Evolutionary conservation across 2,113 vertebrate genomes (phyloP).

Genomic region (Chinchilla lanigera): DNA sequence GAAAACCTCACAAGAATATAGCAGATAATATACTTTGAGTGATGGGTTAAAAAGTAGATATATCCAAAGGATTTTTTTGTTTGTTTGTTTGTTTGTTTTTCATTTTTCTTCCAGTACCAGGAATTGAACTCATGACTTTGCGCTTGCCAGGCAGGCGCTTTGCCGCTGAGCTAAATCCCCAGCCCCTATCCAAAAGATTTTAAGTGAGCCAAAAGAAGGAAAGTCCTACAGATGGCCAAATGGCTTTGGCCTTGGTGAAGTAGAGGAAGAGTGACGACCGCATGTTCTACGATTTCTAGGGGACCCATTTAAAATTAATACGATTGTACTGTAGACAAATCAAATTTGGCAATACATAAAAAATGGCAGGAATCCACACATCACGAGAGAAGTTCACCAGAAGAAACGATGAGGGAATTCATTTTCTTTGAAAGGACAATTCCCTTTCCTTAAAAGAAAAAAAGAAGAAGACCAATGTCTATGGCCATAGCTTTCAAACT

Average conservation of each 20-base stretch:
- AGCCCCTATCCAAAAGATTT: constrained; percentile 21
- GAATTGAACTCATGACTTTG: no score
- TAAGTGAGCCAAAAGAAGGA: constrained; percentile 56
- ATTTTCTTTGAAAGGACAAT: constrained; percentile 40
- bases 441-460: constrained; percentile 9
- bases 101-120: no score
- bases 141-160: no score
- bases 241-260: constrained; percentile 12
- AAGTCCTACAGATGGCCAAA: constrained; percentile 30
- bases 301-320: constrained; percentile 43
- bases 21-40: constrained; percentile 22
- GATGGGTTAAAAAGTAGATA: constrained; percentile 27
- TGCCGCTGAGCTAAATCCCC: no score
- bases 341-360: constrained; percentile 30
- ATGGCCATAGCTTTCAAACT: neutral
- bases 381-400: constrained; percentile 16
- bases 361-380: neutral
- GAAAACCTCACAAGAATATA: neutral
- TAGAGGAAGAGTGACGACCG: neutral
- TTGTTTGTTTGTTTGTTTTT: no score
- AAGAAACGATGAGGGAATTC: neutral
- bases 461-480: neutral
- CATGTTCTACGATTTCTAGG: constrained; percentile 13
- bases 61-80: no score
- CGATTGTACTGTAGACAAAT: constrained; percentile 31